Base-by-base conservation (phyloP, 2,888 invertebrate genomes). In the Tipula helvola region DNA sequence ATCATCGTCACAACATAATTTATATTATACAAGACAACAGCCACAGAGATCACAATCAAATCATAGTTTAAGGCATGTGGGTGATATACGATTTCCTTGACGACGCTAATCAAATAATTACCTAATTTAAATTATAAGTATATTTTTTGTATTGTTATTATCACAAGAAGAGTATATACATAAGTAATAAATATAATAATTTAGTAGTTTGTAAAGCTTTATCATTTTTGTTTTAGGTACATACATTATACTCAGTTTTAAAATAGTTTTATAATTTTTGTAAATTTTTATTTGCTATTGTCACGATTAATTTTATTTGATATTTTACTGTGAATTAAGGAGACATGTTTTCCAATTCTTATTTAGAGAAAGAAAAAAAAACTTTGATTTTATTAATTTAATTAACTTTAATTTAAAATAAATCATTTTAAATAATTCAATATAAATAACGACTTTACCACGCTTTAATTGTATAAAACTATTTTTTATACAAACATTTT, bases 11-110 rank as follows among this genome's bases (percentile, higher is more conserved):
- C 95, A 95, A 87, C 94, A 95, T 90, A 94, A 94, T 89, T 91
- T 95, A 0, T 91, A 91, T 87, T 90, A 91, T 89, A 91, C 91
- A n/a, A 90, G 91, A 87, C 88, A 86, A 36, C 42, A 86, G 44
- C 90, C 90, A 87, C 88, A 89, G 84, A 83, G 93, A 88, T 94
- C 94, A 47, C 93, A 92, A 90, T 94, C 94, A 0, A 94, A 95
- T 88, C 94, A 95, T 88, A 94, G 94, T 89, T 93, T 93, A 90
- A 92, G 93, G 89, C 94, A 94, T 90, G 92, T 94, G 36, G 93
- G 93, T 87, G 94, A 94, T 91, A 93, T 94, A 91, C 93, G 94
- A 89, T 94, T 94, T 92, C 94, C 94, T 89, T 93, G 92, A 93
- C 92, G 91, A 87, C 1, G 18, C 84, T 84, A 71, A 71, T 71